Evolutionary conservation across 2,888 invertebrate species (phyloP).

Genomic region (Chesias legatella): DNA sequence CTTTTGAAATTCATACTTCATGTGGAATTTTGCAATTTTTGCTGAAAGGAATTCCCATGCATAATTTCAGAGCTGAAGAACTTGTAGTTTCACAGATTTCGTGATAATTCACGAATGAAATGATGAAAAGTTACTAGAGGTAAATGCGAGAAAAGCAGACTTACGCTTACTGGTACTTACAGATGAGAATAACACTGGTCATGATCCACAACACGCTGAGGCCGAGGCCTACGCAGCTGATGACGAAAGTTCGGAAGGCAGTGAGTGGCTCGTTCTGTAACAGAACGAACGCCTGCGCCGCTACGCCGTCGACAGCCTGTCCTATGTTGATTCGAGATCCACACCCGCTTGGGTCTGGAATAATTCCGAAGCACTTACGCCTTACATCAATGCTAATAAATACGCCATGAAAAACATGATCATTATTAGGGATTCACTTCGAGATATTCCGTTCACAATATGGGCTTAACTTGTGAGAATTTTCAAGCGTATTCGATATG

Average conservation of each 20-base stretch:
- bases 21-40: no score
- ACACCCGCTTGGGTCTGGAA: slow-evolving; percentile 53
- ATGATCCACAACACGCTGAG: slow-evolving; percentile 51
- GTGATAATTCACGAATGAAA: no score
- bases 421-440: no score
- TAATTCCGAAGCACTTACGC: neutral
- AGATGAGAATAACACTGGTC: slow-evolving; percentile 49
- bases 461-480: no score
- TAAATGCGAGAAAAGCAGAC: slow-evolving; percentile 1
- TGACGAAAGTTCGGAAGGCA: slow-evolving; percentile 50
- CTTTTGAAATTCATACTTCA: no score
- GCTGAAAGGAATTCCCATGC: no score
- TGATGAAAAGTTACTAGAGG: no score
- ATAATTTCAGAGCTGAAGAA: no score
- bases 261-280: slow-evolving; percentile 45
- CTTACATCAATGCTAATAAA: slow-evolving; percentile 1
- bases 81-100: no score
- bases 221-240: slow-evolving; percentile 48
- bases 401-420: neutral
- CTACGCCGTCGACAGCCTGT: slow-evolving; percentile 45
- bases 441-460: no score
- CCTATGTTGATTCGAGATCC: slow-evolving; percentile 56
- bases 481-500: no score
- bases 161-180: slow-evolving; percentile 41
- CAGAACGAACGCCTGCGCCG: slow-evolving; percentile 56